Base-by-base conservation (phyloP, 2,113 vertebrate genomes). In the Macroglossus sobrinus region DNA sequence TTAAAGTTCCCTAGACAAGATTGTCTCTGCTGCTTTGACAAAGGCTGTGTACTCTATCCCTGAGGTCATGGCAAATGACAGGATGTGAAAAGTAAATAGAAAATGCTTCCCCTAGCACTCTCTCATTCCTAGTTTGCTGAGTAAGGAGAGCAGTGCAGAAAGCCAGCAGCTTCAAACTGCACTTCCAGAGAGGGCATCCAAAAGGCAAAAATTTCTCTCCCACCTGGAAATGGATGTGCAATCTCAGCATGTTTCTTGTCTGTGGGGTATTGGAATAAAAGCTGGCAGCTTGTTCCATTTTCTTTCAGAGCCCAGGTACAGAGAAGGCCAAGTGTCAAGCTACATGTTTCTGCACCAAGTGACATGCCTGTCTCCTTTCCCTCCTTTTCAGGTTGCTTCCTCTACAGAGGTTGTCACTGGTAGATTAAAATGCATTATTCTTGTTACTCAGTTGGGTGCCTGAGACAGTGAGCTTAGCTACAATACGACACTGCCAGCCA, bases 21-120 rank as follows among this genome's bases (percentile, higher is more conserved):
- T 69, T 94, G 66, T 97, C 86, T 96, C 19, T 7, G 85, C 72
- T 53, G 50, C 91, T 95, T 91, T 97, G 91, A 95, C 95, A 96
- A 94, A 93, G 74, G 68, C 81, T 9, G 6, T 0, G 16, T 74
- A 68, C n/a, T 96, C 47, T 55, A 35, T 74, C 76, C 94, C 84
- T 5, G 91, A 93, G 96, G 97, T 96, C 88, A 85, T 18, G 6
- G 72, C 66, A 82, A 94, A 89, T 93, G 91, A 94, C 85, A 86
- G 76, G 66, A 78, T 74, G 47, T 69, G 85, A 85, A 63, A 69
- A 93, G 55, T 59, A 76, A 96, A 63, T n/a, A 93, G 78, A 89
- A 96, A 94, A 84, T 79, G 85, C 91, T 69, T 94, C 57, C 50
- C 61, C 57, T 64, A 50, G 85, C 82, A 53, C 71, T 59, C 69